Base-by-base conservation (phyloP, 92 coral and sea anemone species). In the Plumapathes pennacea region DNA sequence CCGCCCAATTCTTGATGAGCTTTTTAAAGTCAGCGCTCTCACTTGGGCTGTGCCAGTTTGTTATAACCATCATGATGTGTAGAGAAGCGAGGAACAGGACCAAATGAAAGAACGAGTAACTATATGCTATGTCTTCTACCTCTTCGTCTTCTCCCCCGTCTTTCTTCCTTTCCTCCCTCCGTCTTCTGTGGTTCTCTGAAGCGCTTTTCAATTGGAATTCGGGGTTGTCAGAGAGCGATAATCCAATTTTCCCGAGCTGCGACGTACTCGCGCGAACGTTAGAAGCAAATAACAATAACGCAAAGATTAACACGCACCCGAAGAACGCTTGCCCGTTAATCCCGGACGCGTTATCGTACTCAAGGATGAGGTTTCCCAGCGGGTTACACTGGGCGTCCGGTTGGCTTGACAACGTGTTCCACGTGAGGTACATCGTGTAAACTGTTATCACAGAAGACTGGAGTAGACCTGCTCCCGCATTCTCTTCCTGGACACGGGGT, bases 11-110 rank as follows among this genome's bases (percentile, higher is more conserved):
- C 54, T 94, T 94, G 15, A 94, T 86, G 50, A 94, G 79, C 58
- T 94, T 94, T 66, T 89, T 94, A 52, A 94, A 78, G 54, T 94
- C 95, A 7, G 89, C 87, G 23, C 58, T 67, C 41, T 94, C 95
- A 25, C 89, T 94, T 29, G 99, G 99, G 53, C 99, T 94, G 27
- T 94, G 99, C 99, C 99, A 94, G 81, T 94, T 94, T 1, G 99
- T 94, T 30, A 94, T 80, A 0, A 94, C 97, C 99, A 94, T 94
- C 99, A 94, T 94, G 5, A 94, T 63, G 29, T 94, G 97, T 37
- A 94, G 64, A 0, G 99, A 94, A 3, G 96, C 97, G 10, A 94
- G 64, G 38, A 84, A 89, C 31, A 94, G 79, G 3, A 89, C 86
- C 51, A 94, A 94, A 43, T 94, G 99, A 61, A 94, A 94, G 28